These are phyloP conservation scores for Yponomeuta plumbellus DNA, from an alignment of 2,888 invertebrate species.

Conservation along the genomic window DNA sequence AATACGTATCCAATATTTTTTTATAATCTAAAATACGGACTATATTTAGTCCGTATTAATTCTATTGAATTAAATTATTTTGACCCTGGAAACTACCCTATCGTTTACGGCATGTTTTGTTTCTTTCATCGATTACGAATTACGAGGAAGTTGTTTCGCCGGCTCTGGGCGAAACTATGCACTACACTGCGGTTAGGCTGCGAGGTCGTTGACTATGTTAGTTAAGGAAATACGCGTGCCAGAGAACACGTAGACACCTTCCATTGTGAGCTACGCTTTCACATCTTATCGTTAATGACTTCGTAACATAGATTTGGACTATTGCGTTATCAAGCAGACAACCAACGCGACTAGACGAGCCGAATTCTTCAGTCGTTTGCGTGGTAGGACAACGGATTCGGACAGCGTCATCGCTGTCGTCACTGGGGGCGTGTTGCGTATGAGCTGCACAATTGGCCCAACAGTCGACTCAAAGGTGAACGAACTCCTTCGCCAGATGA, in stretches of 20 bases:
- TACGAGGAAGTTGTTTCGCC: conserved; percentile 1
- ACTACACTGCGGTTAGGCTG: background rate
- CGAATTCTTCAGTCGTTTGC: background rate
- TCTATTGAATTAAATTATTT: too few species aligned
- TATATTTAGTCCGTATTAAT: too few species aligned
- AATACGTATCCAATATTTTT: too few species aligned
- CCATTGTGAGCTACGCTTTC: background rate
- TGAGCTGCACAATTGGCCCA: conserved; percentile 34
- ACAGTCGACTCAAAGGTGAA: background rate
- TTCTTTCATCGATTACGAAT: background rate
- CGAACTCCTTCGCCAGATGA: background rate
- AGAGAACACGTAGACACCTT: background rate
- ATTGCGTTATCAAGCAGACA: conserved; percentile 1
- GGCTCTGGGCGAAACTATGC: background rate
- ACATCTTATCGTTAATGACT: background rate
- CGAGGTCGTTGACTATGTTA: conserved; percentile 8
- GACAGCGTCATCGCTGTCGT: conserved; percentile 6
- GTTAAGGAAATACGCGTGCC: background rate
- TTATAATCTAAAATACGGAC: too few species aligned
- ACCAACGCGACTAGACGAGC: background rate
- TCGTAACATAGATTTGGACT: conserved; percentile 1
- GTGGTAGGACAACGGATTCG: background rate
- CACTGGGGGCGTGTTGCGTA: conserved; percentile 28
- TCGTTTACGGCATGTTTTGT: background rate
- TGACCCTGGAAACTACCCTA: too few species aligned